Evolutionary conservation across 53 echinoderm and acorn worm species (phyloP).

Genomic region (Actinopyga echinites): DNA sequence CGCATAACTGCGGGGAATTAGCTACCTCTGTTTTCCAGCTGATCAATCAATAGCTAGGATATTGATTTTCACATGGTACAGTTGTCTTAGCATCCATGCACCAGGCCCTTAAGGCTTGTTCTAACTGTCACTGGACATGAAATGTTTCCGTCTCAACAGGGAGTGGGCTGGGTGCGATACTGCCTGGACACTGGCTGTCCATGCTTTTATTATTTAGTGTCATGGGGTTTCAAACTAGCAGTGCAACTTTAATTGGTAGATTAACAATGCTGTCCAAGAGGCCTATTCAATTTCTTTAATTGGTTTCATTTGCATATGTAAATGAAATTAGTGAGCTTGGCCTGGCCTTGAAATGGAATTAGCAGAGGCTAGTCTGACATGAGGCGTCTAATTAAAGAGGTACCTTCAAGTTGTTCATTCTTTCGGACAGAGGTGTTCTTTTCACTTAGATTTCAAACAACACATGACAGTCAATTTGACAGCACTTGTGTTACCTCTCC

Average conservation of each 20-base stretch:
- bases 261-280: constrained; percentile 38
- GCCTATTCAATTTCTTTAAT: constrained; percentile 51
- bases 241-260: constrained; percentile 38
- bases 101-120: constrained; percentile 31
- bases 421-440: background rate
- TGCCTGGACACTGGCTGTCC: background rate
- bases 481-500: no score
- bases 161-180: background rate
- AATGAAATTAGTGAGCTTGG: constrained; percentile 38
- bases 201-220: background rate
- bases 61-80: constrained; percentile 45
- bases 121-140: constrained; percentile 41
- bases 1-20: constrained; percentile 33
- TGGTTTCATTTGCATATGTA: constrained; percentile 54
- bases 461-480: no score
- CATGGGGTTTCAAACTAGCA: constrained; percentile 12
- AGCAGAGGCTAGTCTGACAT: constrained; percentile 25
- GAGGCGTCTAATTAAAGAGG: constrained; percentile 45
- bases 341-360: constrained; percentile 44
- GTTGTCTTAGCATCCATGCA: constrained; percentile 29
- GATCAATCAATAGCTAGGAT: constrained; percentile 39
- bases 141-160: constrained; percentile 12
- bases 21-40: constrained; percentile 24
- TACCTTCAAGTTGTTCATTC: constrained; percentile 24
- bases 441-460: background rate